phyloP scores from a whole-genome alignment of 1,140 invertebrate species.

The Apis florea region DNA sequence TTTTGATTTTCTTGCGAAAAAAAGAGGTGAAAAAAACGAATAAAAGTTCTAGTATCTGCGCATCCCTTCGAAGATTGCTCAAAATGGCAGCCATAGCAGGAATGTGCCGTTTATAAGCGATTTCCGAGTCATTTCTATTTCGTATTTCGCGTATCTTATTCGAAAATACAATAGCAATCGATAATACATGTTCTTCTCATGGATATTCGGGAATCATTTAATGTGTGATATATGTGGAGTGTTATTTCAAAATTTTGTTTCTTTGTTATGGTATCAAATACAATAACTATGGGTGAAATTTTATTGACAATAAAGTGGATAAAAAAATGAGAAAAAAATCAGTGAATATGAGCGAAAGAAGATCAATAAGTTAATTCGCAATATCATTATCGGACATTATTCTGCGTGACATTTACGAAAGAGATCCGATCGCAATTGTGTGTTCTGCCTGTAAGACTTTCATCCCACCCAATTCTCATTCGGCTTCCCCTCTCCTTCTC shows the following conservation, averaged over 20 bases:
- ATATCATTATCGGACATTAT: conserved; percentile 39
- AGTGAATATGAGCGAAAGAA: conserved; percentile 16
- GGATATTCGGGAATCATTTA: conserved; percentile 11
- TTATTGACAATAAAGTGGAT: conserved; percentile 11
- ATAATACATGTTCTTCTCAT: neutral
- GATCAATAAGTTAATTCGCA: conserved; percentile 26
- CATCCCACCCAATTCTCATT: conserved; percentile 35
- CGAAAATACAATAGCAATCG: neutral
- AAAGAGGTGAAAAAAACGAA: conserved; percentile 3
- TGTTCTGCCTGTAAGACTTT: conserved; percentile 36
- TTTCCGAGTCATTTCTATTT: conserved; percentile 21
- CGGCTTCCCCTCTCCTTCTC: conserved; percentile 8
- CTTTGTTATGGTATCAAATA: neutral
- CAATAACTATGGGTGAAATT: neutral
- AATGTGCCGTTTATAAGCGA: neutral
- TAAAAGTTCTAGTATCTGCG: conserved; percentile 21
- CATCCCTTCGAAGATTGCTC: conserved; percentile 54
- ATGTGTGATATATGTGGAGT: conserved; percentile 49
- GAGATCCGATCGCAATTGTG: conserved; percentile 49
- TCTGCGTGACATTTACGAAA: conserved; percentile 43
- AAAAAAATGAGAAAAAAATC: neutral
- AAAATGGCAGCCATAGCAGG: conserved; percentile 50
- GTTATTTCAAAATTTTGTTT: conserved; percentile 17
- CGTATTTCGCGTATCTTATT: neutral
- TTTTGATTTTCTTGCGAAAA: neutral